phyloP scores from a whole-genome alignment of 64 coral and sea anemone genomes.

The Pachyseris speciosa region DNA sequence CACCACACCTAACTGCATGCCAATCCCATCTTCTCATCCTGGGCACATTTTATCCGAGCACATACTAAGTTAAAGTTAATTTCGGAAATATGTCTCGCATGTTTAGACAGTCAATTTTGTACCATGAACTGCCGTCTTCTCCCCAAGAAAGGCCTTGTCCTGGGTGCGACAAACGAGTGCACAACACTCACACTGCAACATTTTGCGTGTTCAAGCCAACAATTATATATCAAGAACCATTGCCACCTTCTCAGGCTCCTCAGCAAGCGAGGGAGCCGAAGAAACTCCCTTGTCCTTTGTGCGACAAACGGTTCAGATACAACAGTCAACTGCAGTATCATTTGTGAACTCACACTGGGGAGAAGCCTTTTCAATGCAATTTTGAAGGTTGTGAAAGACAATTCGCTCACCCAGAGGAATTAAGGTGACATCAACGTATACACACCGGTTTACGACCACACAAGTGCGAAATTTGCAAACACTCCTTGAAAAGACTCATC shows the following conservation, averaged over 20 bases:
- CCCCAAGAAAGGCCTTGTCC: too few species aligned
- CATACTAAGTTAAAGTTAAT: too few species aligned
- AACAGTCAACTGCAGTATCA: slow-evolving; percentile 95
- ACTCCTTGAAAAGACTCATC: slow-evolving; percentile 94
- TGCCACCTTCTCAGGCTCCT: slow-evolving; percentile 21
- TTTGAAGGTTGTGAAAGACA: slow-evolving; percentile 79
- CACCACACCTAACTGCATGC: slow-evolving; percentile 56
- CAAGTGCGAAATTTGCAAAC: slow-evolving; percentile 87
- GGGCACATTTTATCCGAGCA: slow-evolving; percentile 23
- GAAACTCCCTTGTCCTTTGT: slow-evolving; percentile 86
- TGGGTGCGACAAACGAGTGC: too few species aligned
- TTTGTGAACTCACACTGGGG: slow-evolving; percentile 93
- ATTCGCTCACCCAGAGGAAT: slow-evolving; percentile 92
- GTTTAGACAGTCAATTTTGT: too few species aligned
- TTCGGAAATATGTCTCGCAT: too few species aligned
- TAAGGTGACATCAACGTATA: slow-evolving; percentile 89
- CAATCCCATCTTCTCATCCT: slow-evolving; percentile 28
- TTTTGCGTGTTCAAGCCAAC: slow-evolving; percentile 93
- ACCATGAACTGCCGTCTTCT: slow-evolving; percentile 64
- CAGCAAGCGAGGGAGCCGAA: slow-evolving; percentile 44
- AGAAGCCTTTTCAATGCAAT: slow-evolving; percentile 78
- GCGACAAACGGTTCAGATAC: slow-evolving; percentile 88
- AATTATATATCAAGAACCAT: slow-evolving; percentile 84
- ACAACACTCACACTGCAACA: too few species aligned
- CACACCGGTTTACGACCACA: slow-evolving; percentile 92